Evolutionary conservation across 2,113 vertebrate species (phyloP).

Genomic region (Calyptommatus sinebrachiatus): DNA sequence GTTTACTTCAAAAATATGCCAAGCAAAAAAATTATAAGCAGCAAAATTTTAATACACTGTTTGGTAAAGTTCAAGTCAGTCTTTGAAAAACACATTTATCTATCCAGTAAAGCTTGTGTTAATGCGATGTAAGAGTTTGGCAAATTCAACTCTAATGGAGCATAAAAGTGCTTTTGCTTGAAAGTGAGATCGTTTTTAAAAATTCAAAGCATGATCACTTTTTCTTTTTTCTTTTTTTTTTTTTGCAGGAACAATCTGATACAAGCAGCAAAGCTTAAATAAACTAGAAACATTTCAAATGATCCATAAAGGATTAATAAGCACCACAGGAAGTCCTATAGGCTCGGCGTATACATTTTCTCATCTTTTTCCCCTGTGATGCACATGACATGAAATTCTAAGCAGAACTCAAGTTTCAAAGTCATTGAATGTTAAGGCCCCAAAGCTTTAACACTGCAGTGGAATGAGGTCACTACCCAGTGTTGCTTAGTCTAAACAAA

Average conservation of each 20-base stretch:
- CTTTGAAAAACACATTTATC: constrained; percentile 76
- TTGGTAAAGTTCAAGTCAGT: constrained; percentile 81
- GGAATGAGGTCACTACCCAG: constrained; percentile 57
- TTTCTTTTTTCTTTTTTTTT: constrained; percentile 73
- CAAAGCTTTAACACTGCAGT: constrained; percentile 46
- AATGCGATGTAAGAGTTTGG: constrained; percentile 80
- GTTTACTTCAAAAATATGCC: constrained; percentile 60
- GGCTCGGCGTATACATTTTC: constrained; percentile 79
- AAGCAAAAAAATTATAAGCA: constrained; percentile 59
- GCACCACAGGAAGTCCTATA: constrained; percentile 83
- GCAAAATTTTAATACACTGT: constrained; percentile 80
- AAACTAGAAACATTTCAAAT: constrained; percentile 87
- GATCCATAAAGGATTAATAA: constrained; percentile 88
- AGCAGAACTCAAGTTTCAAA: constrained; percentile 79
- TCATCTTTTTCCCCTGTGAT: constrained; percentile 64
- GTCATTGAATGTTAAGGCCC: constrained; percentile 75
- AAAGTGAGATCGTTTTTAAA: constrained; percentile 86
- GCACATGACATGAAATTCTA: constrained; percentile 80
- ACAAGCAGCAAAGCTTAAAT: constrained; percentile 84
- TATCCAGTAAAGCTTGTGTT: constrained; percentile 81
- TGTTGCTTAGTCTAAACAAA: constrained; percentile 66
- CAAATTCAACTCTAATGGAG: constrained; percentile 85
- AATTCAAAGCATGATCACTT: constrained; percentile 86
- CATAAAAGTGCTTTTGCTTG: constrained; percentile 85
- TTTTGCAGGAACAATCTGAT: constrained; percentile 82